Conservation (phyloP, 1,140 invertebrate species). For the Trialeurodes vaporariorum region DNA sequence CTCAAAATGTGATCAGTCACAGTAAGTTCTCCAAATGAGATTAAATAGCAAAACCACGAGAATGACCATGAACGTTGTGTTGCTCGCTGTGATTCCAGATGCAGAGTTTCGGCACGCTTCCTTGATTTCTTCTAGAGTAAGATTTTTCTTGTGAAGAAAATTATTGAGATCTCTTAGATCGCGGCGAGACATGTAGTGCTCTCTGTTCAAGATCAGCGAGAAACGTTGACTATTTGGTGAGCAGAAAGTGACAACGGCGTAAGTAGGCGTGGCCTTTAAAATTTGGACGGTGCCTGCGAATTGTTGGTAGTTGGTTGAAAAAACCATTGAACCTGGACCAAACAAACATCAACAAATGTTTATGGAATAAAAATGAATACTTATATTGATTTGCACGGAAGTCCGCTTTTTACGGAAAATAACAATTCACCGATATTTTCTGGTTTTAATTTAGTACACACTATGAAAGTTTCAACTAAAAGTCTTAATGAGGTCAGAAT, state of each 20-base stretch:
- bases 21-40: neutral
- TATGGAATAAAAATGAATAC: no score
- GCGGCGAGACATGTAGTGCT: neutral
- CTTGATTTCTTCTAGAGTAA: neutral
- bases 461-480: no score
- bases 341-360: neutral
- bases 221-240: neutral
- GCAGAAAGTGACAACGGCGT: neutral
- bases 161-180: neutral
- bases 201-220: neutral
- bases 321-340: neutral
- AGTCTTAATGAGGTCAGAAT: no score
- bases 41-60: neutral
- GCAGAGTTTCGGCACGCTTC: neutral
- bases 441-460: no score
- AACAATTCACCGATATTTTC: no score
- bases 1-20: no score
- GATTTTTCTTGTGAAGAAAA: neutral
- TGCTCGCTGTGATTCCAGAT: neutral
- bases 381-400: no score
- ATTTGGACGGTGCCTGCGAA: neutral
- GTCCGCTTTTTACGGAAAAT: no score
- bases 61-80: neutral
- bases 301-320: neutral
- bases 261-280: neutral